These are phyloP conservation scores for Lamellibrachia luymesi DNA, from an alignment of 1,140 invertebrate genomes.

Conservation along the genomic window DNA sequence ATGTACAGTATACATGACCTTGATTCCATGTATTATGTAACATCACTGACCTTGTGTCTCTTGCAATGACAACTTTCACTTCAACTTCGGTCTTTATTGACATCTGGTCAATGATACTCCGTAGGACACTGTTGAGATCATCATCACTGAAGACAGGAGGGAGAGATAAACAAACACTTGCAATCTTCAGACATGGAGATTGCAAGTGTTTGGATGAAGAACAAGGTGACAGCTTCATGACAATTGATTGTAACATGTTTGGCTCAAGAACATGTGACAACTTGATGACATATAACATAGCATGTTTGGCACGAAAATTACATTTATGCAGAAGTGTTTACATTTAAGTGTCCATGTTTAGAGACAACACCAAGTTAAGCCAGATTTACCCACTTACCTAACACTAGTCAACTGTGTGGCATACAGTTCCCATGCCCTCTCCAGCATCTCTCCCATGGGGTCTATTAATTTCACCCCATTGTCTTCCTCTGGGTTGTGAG, in stretches of 20 bases:
- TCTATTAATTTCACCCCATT: conserved; percentile 98
- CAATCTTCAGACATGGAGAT: too few relatives aligned
- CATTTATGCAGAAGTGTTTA: too few relatives aligned
- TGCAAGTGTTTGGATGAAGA: too few relatives aligned
- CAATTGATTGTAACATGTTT: too few relatives aligned
- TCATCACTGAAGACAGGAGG: conserved; percentile 56
- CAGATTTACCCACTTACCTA: conserved; percentile 33
- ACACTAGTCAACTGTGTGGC: conserved; percentile 69
- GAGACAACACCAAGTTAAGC: background rate
- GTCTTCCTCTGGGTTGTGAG: conserved; percentile 93
- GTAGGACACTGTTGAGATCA: conserved; percentile 50
- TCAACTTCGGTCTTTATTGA: conserved; percentile 70
- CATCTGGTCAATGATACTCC: conserved; percentile 61
- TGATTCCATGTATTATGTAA: too few relatives aligned
- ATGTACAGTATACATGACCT: too few relatives aligned
- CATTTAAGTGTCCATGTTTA: background rate
- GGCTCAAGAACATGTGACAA: too few relatives aligned
- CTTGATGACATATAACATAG: too few relatives aligned
- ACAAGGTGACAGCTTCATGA: too few relatives aligned
- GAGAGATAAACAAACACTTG: background rate
- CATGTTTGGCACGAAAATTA: too few relatives aligned
- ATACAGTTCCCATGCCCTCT: conserved; percentile 83
- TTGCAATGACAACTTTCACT: conserved; percentile 69
- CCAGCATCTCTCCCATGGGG: conserved; percentile 93
- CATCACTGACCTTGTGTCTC: conserved; percentile 70